Evolutionary conservation across 2,888 invertebrate genomes (phyloP).

Genomic region (Zaprionus lineosus): DNA sequence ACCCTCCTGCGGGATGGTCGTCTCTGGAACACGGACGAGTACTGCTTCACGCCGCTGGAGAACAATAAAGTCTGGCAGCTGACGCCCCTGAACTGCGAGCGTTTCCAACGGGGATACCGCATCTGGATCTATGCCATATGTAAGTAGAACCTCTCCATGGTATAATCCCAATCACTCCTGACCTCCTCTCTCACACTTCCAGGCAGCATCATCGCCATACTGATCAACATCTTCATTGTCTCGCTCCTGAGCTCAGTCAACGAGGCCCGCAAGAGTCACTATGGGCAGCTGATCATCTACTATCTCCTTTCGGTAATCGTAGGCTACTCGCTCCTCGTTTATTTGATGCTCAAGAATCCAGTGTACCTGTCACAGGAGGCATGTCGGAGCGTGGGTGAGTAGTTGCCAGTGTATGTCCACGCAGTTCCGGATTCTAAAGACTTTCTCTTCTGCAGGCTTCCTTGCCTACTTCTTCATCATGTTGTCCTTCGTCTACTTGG

Average conservation of each 20-base stretch:
- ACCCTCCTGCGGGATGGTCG: constrained; percentile 52
- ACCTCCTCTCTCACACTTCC: not conserved
- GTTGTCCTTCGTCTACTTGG: constrained; percentile 71
- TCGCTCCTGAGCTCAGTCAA: constrained; percentile 65
- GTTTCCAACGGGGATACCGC: constrained; percentile 72
- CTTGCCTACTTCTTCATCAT: constrained; percentile 74
- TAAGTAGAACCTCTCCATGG: constrained; percentile 28
- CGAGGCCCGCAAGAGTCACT: constrained; percentile 72
- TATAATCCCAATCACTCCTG: not conserved
- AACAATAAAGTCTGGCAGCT: constrained; percentile 69
- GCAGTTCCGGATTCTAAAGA: fast-evolving
- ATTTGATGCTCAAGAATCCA: constrained; percentile 74
- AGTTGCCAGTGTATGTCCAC: not conserved
- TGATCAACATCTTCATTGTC: constrained; percentile 69
- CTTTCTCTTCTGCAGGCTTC: constrained; percentile 48
- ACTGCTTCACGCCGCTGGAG: constrained; percentile 72
- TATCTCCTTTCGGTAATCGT: constrained; percentile 64
- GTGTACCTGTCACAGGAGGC: constrained; percentile 68
- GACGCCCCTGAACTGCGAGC: constrained; percentile 69
- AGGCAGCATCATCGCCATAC: constrained; percentile 72
- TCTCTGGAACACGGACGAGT: constrained; percentile 70
- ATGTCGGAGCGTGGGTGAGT: constrained; percentile 70
- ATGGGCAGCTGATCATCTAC: constrained; percentile 73
- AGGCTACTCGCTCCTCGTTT: constrained; percentile 66
- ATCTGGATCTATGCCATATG: constrained; percentile 79